Evolutionary conservation across 2,113 vertebrate species (phyloP).

Genomic region (Rhinopomastus cyanomelas): DNA sequence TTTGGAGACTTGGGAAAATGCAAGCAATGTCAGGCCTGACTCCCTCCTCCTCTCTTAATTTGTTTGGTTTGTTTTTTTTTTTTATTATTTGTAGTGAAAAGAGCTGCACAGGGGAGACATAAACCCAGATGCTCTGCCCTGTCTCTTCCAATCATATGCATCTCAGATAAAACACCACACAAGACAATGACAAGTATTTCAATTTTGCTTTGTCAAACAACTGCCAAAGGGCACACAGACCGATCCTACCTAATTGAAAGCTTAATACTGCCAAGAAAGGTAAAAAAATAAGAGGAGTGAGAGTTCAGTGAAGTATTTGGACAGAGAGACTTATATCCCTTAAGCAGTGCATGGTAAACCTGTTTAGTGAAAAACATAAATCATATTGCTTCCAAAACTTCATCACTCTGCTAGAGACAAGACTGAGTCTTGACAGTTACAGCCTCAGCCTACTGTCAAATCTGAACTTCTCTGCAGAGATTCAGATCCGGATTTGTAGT

Average conservation of each 20-base stretch:
- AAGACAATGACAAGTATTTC: background rate
- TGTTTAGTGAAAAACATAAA: background rate
- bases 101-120: background rate
- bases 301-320: background rate
- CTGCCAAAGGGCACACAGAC: background rate
- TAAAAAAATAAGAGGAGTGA: fast-evolving
- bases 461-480: background rate
- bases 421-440: background rate
- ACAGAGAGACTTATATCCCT: background rate
- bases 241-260: background rate
- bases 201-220: background rate
- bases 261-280: background rate
- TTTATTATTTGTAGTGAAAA: background rate
- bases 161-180: background rate
- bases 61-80: background rate
- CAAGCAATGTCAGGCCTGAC: background rate
- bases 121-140: background rate
- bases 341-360: background rate
- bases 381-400: background rate
- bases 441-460: background rate
- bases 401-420: background rate
- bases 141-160: background rate
- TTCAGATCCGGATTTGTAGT: background rate
- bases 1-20: background rate
- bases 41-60: background rate